These are phyloP conservation scores for Agelastica alni DNA, from an alignment of 2,888 invertebrate genomes.

Conservation along the genomic window DNA sequence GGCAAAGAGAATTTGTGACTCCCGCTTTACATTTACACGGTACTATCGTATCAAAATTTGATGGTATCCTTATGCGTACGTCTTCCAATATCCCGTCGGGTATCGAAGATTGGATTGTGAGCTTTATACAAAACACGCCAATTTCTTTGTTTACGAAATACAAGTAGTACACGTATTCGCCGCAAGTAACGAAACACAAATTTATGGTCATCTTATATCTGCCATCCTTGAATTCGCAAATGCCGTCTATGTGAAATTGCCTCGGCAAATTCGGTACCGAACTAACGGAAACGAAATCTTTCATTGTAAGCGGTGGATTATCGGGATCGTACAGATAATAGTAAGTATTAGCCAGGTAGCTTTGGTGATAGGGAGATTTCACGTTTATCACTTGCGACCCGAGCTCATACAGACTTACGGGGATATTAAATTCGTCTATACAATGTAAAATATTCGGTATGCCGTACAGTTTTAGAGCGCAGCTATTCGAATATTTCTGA, in stretches of 20 bases:
- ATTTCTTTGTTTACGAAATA: constrained; percentile 41
- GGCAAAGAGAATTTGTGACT: constrained; percentile 39
- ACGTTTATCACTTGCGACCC: constrained; percentile 21
- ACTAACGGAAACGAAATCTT: constrained; percentile 28
- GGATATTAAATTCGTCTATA: constrained; percentile 33
- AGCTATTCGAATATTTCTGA: constrained; percentile 44
- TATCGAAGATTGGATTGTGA: constrained; percentile 28
- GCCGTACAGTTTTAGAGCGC: constrained; percentile 43
- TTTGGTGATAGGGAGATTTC: constrained; percentile 32
- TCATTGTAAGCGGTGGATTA: constrained; percentile 19
- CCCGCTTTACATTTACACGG: constrained; percentile 38
- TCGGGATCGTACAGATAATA: constrained; percentile 24
- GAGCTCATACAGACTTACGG: constrained; percentile 27
- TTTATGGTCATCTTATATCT: constrained; percentile 8
- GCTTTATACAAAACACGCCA: constrained; percentile 46
- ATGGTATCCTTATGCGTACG: constrained; percentile 32
- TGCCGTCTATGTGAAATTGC: constrained; percentile 19
- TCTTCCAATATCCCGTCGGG: constrained; percentile 2
- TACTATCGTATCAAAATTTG: constrained; percentile 23
- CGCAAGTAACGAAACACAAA: constrained; percentile 30
- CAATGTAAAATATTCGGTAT: constrained; percentile 38
- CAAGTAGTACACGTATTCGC: constrained; percentile 30
- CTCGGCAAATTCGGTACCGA: constrained; percentile 26
- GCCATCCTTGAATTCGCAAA: constrained; percentile 26
- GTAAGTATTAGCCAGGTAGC: constrained; percentile 31